Conservation (phyloP, 1,140 invertebrate genomes). For the Ceratina calcarata region DNA sequence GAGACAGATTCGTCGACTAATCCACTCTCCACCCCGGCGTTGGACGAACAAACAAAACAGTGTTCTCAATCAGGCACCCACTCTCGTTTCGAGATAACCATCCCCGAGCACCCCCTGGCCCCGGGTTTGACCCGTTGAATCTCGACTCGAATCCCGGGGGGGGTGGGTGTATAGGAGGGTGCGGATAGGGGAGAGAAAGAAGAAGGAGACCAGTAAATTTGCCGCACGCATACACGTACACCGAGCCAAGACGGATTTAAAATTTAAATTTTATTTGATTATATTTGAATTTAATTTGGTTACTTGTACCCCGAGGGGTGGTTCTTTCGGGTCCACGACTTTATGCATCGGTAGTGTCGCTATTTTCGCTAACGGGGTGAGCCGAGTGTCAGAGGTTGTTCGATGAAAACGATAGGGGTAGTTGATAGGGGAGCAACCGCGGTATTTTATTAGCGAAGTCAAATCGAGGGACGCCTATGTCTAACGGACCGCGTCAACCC, state of each 20-base stretch:
- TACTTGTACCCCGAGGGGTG: conserved; percentile 36
- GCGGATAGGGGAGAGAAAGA: conserved; percentile 42
- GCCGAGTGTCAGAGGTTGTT: conserved; percentile 36
- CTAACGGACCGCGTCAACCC: background rate
- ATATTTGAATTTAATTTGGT: conserved; percentile 81
- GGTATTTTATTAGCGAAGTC: conserved; percentile 58
- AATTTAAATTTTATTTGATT: conserved; percentile 82
- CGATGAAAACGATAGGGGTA: conserved; percentile 40
- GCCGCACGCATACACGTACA: conserved; percentile 8
- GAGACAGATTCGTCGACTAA: conserved; percentile 27
- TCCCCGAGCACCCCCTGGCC: conserved; percentile 21
- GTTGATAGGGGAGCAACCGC: conserved; percentile 11
- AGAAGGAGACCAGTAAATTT: conserved; percentile 55
- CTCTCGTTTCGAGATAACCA: conserved; percentile 61
- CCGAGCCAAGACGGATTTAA: conserved; percentile 72
- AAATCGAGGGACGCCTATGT: background rate
- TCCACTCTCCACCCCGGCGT: conserved; percentile 31
- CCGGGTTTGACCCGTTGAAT: conserved; percentile 78
- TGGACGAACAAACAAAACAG: conserved; percentile 76
- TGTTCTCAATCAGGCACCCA: conserved; percentile 78
- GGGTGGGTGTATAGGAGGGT: conserved; percentile 53
- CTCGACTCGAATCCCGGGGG: conserved; percentile 69
- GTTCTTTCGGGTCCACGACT: conserved; percentile 4
- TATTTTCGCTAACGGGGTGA: conserved; percentile 15
- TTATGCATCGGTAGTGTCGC: conserved; percentile 16